Evolutionary conservation across 2,113 vertebrate species (phyloP).

Genomic region (Spermophilus dauricus): DNA sequence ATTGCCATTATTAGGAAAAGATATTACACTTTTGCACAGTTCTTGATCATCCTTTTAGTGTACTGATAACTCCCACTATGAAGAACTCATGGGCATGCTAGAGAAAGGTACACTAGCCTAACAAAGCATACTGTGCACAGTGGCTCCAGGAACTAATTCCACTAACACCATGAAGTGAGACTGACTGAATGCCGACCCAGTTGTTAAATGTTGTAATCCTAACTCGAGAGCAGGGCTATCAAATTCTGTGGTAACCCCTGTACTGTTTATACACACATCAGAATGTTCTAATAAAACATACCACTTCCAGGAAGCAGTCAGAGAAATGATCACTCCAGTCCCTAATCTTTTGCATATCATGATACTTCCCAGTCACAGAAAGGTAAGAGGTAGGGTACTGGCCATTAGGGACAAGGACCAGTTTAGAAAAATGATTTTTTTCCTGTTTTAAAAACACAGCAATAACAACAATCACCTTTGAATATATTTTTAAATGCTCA

Average conservation of each 20-base stretch:
- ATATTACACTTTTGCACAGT: background rate
- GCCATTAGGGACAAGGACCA: background rate
- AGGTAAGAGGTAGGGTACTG: background rate
- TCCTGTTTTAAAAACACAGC: background rate
- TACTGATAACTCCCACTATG: background rate
- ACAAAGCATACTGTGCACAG: background rate
- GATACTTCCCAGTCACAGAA: slow-evolving; percentile 34
- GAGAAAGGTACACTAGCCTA: background rate
- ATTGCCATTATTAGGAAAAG: slow-evolving; percentile 31
- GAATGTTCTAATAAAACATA: slow-evolving; percentile 19
- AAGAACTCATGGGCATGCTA: slow-evolving; percentile 1
- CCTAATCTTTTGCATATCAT: background rate
- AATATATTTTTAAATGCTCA: slow-evolving; percentile 19
- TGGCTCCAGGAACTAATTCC: background rate
- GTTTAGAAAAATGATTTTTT: background rate
- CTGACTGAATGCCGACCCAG: background rate
- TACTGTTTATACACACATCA: background rate
- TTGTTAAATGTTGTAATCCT: background rate
- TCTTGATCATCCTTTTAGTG: slow-evolving; percentile 23
- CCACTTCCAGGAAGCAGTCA: background rate
- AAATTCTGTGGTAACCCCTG: background rate
- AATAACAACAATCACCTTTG: background rate
- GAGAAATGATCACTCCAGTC: background rate
- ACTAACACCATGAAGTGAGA: background rate
- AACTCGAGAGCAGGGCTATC: background rate